These are phyloP conservation scores for Drosophila busckii DNA, from an alignment of 1,140 invertebrate genomes.

Conservation along the genomic window DNA sequence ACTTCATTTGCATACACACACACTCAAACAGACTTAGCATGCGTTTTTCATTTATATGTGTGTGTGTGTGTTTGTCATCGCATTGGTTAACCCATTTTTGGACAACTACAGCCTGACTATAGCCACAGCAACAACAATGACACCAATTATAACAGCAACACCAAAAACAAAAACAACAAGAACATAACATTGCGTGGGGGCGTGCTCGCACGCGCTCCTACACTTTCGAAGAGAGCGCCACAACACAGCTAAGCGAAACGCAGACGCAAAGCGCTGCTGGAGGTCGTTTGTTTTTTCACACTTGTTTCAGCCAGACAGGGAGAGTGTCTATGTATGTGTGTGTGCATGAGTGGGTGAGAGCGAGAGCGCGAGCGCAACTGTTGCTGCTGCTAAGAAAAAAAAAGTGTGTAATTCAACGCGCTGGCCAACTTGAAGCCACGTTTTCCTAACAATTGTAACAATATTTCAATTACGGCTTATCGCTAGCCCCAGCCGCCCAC, in stretches of 20 bases:
- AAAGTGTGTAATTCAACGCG: conserved; percentile 40
- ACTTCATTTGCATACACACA: conserved; percentile 35
- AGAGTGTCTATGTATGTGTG: not conserved
- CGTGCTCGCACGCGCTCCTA: conserved; percentile 40
- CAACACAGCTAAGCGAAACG: conserved; percentile 17
- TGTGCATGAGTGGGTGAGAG: too few species aligned
- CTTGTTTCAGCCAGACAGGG: conserved; percentile 48
- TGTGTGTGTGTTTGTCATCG: conserved; percentile 20
- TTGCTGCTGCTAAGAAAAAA: not conserved
- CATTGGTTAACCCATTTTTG: conserved; percentile 39
- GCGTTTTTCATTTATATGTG: conserved; percentile 58
- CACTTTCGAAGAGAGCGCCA: conserved; percentile 53
- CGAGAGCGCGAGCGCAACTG: too few species aligned
- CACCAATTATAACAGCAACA: conserved; percentile 4
- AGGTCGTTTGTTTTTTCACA: conserved; percentile 71
- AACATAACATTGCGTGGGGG: conserved; percentile 64
- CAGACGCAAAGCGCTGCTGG: conserved; percentile 49
- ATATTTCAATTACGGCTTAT: conserved; percentile 56
- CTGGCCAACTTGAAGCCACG: conserved; percentile 57
- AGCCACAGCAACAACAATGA: conserved; percentile 8
- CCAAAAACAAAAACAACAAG: conserved; percentile 41
- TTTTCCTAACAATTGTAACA: conserved; percentile 33
- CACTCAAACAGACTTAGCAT: conserved; percentile 20
- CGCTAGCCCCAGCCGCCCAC: conserved; percentile 46
- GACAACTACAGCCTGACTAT: too few species aligned